A percentile compares a stretch with the other conserved stretches of the same genome.
phyloP scores from a whole-genome alignment of 2,797 vertebrate genomes.

The Luscinia megarhynchos region DNA sequence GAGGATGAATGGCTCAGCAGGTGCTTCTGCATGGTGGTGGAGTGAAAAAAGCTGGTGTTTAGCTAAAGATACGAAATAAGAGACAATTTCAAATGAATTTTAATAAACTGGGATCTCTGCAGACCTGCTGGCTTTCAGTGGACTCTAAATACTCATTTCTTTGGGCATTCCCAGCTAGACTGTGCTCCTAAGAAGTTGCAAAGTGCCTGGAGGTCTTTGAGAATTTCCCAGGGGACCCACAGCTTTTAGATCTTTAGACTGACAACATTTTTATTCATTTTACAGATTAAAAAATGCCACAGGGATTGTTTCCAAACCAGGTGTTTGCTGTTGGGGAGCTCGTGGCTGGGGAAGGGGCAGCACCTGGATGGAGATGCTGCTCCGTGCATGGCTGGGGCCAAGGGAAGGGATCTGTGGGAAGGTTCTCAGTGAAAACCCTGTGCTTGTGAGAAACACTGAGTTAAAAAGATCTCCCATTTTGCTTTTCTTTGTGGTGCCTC shows the following conservation, averaged over 20 bases:
- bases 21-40: not conserved
- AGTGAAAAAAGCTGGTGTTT: not conserved
- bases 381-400: not conserved
- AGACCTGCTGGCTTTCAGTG: not conserved
- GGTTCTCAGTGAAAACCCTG: not conserved
- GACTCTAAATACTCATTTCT: not conserved
- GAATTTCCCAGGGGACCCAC: not conserved
- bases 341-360: not conserved
- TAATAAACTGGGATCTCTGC: not conserved
- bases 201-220: not conserved
- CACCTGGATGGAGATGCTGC: not conserved
- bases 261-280: not conserved
- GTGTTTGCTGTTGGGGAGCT: not conserved
- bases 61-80: not conserved
- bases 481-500: not conserved
- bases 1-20: not conserved
- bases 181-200: not conserved
- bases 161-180: not conserved
- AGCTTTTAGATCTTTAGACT: not conserved
- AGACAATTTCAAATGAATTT: not conserved
- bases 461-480: not conserved
- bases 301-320: not conserved
- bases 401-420: not conserved
- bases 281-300: fast-evolving
- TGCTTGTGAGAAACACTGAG: not conserved